Percentiles rank a stretch among this genome's conserved stretches.
phyloP scores from a whole-genome alignment of 2,797 vertebrate genomes.

The Dermochelys coriacea region DNA sequence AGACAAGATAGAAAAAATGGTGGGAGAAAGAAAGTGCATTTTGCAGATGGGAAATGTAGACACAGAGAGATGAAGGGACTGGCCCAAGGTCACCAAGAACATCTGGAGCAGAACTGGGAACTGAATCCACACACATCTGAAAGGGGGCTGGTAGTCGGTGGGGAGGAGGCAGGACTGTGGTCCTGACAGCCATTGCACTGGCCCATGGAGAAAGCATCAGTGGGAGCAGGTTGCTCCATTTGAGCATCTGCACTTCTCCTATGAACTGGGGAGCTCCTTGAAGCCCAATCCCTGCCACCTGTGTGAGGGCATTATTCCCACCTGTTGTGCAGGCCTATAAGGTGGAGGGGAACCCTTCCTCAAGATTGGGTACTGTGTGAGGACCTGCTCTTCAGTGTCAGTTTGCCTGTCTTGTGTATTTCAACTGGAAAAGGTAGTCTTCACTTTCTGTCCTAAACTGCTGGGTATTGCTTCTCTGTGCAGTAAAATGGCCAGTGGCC shows the following conservation, averaged over 20 bases:
- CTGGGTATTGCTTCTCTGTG: rapidly evolving
- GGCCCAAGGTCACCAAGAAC: neutral
- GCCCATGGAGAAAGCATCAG: too few relatives aligned
- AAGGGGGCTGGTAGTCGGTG: neutral
- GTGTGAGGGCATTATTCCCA: too few relatives aligned
- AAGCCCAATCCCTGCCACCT: too few relatives aligned
- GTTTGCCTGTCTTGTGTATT: neutral
- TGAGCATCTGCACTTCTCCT: too few relatives aligned
- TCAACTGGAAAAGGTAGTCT: neutral
- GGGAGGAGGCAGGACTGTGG: too few relatives aligned
- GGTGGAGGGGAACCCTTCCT: neutral
- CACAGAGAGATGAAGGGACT: neutral
- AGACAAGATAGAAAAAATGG: neutral
- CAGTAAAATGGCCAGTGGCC: neutral
- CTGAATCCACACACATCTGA: neutral
- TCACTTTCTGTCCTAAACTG: neutral
- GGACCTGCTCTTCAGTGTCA: neutral
- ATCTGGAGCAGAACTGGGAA: neutral
- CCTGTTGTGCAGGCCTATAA: too few relatives aligned
- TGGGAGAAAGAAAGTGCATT: neutral
- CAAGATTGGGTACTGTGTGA: too few relatives aligned
- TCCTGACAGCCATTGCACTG: too few relatives aligned
- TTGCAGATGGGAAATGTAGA: neutral
- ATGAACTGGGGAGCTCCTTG: too few relatives aligned
- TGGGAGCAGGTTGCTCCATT: too few relatives aligned